Percentiles rank a stretch among this genome's conserved stretches.
phyloP scores from a whole-genome alignment of 1,140 invertebrate genomes.

The Ylistrum balloti region DNA sequence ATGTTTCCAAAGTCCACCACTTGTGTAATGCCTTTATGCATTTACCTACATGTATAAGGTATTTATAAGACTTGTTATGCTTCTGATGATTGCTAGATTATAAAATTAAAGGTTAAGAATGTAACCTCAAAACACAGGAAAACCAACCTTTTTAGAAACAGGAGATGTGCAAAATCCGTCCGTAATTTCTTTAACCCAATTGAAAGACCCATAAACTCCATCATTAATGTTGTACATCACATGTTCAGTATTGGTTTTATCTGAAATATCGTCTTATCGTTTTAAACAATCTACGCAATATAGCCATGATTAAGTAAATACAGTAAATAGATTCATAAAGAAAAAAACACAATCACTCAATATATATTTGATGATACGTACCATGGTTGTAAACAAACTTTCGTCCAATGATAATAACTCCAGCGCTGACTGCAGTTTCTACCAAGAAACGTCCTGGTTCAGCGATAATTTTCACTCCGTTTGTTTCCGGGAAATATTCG shows the following conservation, averaged over 20 bases:
- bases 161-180: not conserved
- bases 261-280: not conserved
- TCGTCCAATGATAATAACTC: not conserved
- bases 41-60: too few relatives aligned
- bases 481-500: not conserved
- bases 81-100: too few relatives aligned
- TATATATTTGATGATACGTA: not conserved
- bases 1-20: too few relatives aligned
- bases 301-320: too few relatives aligned
- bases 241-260: not conserved
- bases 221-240: not conserved
- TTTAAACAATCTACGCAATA: too few relatives aligned
- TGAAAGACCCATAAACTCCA: not conserved
- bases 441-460: conserved; percentile 21
- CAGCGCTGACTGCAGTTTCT: not conserved
- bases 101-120: too few relatives aligned
- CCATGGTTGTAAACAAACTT: not conserved
- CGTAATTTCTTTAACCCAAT: not conserved
- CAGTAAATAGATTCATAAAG: too few relatives aligned
- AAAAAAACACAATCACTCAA: not conserved
- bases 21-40: too few relatives aligned
- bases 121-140: too few relatives aligned
- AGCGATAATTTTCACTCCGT: not conserved
- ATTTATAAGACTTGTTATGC: too few relatives aligned
- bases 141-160: not conserved